Conservation (phyloP, 2,113 vertebrate genomes). For the Prionailurus bengalensis region DNA sequence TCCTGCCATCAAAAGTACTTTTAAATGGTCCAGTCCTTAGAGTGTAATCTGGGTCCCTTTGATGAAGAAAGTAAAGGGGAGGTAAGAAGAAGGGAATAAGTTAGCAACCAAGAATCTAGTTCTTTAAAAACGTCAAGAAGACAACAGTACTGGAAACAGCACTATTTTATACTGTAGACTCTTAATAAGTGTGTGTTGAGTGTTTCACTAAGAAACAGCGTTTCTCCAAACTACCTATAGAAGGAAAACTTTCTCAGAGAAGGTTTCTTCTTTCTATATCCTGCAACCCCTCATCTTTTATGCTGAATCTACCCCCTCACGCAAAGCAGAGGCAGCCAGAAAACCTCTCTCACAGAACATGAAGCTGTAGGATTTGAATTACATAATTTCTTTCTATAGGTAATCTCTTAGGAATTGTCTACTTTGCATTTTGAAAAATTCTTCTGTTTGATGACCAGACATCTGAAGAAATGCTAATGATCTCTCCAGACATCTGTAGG, state of each 20-base stretch:
- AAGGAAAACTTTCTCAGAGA: neutral
- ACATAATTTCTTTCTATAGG: neutral
- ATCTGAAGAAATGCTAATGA: neutral
- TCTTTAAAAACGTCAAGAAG: slow-evolving; percentile 31
- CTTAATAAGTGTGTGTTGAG: slow-evolving; percentile 32
- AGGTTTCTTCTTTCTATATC: neutral
- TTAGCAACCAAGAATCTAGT: neutral
- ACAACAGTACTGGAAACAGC: slow-evolving; percentile 13
- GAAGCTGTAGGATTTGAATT: neutral
- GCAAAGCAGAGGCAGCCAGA: neutral
- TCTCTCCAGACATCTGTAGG: neutral
- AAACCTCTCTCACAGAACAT: neutral
- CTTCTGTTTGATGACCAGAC: neutral
- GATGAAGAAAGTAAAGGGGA: neutral
- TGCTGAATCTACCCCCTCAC: neutral
- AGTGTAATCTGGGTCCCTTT: neutral
- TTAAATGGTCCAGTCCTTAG: neutral
- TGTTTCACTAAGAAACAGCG: neutral
- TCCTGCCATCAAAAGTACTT: neutral
- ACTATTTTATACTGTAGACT: neutral
- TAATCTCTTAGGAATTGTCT: neutral
- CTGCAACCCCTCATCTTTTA: neutral
- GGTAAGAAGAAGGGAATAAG: slow-evolving; percentile 51
- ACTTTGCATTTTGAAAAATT: slow-evolving; percentile 31
- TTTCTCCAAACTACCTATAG: neutral